A percentile compares a stretch with the other conserved stretches of the same genome.
phyloP scores from a whole-genome alignment of 2,888 invertebrate genomes.

The Arrhopalites spinosus region DNA sequence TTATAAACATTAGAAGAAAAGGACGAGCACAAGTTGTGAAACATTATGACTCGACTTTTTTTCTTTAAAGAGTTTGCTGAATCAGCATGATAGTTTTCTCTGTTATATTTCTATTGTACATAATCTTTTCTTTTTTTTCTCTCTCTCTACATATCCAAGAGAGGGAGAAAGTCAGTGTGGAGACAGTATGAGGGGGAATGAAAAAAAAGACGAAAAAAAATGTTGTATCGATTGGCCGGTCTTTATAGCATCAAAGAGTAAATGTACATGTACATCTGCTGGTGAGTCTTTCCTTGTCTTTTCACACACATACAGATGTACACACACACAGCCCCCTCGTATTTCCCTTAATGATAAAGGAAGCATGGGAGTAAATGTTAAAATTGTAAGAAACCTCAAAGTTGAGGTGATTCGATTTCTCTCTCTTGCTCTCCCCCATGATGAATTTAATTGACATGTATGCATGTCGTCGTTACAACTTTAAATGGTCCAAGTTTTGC shows the following conservation, averaged over 20 bases:
- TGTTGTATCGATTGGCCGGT: slow-evolving; percentile 27
- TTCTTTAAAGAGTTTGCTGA: not conserved
- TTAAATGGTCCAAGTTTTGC: slow-evolving; percentile 42
- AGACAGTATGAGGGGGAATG: not conserved
- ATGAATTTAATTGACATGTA: slow-evolving; percentile 44
- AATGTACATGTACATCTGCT: too few relatives aligned
- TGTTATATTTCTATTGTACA: not conserved
- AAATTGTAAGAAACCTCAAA: slow-evolving; percentile 31
- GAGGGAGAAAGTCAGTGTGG: slow-evolving; percentile 6
- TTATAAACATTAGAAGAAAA: slow-evolving; percentile 21
- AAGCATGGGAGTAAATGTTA: slow-evolving; percentile 13
- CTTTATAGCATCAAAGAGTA: slow-evolving; percentile 2
- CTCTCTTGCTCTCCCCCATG: too few relatives aligned
- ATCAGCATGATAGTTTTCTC: not conserved
- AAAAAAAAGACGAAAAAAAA: not conserved
- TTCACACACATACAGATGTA: not conserved
- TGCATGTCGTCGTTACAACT: slow-evolving; percentile 41
- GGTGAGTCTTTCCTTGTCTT: not conserved
- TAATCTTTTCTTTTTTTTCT: not conserved
- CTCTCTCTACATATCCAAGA: not conserved
- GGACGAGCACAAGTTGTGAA: not conserved
- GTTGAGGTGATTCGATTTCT: slow-evolving; percentile 32
- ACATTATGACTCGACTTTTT: not conserved
- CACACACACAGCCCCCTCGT: not conserved
- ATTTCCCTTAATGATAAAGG: not conserved